phyloP scores from a whole-genome alignment of 2,888 invertebrate species.

The Epinotia nisella region DNA sequence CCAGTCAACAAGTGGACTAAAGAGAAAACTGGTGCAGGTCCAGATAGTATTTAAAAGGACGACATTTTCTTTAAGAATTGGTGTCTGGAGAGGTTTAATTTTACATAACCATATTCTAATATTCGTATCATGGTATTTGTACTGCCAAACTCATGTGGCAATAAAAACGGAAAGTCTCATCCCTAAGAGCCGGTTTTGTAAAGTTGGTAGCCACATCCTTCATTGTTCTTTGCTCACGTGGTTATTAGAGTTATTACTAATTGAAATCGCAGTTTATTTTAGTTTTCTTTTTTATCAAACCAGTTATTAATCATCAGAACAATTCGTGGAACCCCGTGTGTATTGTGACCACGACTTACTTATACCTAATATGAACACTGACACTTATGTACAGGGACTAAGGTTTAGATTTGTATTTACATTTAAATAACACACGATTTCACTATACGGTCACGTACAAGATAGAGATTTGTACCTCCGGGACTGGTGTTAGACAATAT shows the following conservation, averaged over 20 bases:
- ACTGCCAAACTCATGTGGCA: no score
- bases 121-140: no score
- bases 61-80: no score
- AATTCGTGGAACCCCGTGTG: constrained; percentile 2
- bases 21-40: no score
- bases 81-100: no score
- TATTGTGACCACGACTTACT: constrained; percentile 29
- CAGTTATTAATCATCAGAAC: constrained; percentile 15
- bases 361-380: background rate
- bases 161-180: no score
- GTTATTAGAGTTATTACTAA: background rate
- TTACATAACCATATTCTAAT: no score
- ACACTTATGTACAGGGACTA: background rate
- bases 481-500: constrained; percentile 28
- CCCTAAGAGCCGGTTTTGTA: background rate
- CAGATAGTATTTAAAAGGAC: no score
- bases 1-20: no score
- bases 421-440: constrained; percentile 22
- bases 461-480: constrained; percentile 35
- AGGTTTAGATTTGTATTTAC: background rate
- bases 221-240: background rate
- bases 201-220: no score
- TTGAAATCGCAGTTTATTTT: background rate
- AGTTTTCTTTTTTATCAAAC: constrained; percentile 4
- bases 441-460: constrained; percentile 36